Evolutionary conservation across 2,113 vertebrate genomes (phyloP), one percentile per base, ranked within the genome.

Genomic region (Entomyzon cyanotis): DNA sequence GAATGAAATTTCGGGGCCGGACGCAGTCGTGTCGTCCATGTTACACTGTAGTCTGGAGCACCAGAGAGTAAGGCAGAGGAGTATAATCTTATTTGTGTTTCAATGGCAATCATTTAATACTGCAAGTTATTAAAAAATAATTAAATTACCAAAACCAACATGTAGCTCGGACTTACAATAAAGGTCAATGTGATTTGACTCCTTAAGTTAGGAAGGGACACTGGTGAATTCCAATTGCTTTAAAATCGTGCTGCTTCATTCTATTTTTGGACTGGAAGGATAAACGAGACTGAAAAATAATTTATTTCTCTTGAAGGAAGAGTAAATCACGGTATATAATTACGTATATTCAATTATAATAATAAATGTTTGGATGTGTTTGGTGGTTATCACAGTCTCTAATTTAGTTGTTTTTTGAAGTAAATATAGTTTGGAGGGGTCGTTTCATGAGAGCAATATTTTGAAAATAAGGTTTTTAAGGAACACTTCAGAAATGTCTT

Each of bases 111-210:
- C 92, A 92, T 96, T 95, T 96, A 96, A 96, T 97, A 95, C 89
- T 95, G 78, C 63, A 76, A 91, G 91, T 95, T 97, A 96, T 96
- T 96, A 97, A 87, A 97, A 94, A 97, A 97, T 97, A 95, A 97
- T 97, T 93, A 94, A 79, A 96, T 96, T 97, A 89, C 92, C 67
- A 96, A 97, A 95, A 96, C 67, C 88, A 95, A 93, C 87, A 89
- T 91, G 94, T 92, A 89, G 90, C 91, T 65, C 25, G 74, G 92
- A 70, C 93, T 76, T 69, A 93, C 60, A 96, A 86, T 78, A 87
- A 92, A 96, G 96, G 93, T 94, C 96, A 92, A 63, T 88, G 92
- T 81, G 89, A 75, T 94, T 93, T 90, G 91, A 91, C 83, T 95
- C 80, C 55, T 82, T 78, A 90, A 89, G 77, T 93, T 92, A 84